These are phyloP conservation scores for Epirrhoe tristata DNA, from an alignment of 2,888 invertebrate species.

Conservation along the genomic window DNA sequence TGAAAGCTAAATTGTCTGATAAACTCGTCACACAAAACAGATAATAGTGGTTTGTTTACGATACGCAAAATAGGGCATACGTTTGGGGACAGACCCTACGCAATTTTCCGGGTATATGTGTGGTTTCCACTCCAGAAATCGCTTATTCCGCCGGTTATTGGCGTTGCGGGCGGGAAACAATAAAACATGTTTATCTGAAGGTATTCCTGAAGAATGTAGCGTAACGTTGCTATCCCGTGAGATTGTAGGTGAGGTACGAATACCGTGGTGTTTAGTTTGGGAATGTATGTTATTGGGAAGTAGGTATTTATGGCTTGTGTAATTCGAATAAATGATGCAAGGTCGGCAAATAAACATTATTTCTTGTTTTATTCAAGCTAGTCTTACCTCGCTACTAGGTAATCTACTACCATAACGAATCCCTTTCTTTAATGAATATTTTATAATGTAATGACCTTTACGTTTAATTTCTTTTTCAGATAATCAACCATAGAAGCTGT, in stretches of 20 bases:
- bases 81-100: slow-evolving; percentile 24
- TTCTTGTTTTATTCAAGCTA: neutral
- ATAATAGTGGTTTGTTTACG: slow-evolving; percentile 8
- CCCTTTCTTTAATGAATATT: neutral
- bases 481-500: neutral
- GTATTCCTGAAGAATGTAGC: slow-evolving; percentile 14
- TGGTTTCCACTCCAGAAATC: slow-evolving; percentile 41
- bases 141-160: slow-evolving; percentile 41
- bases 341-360: neutral
- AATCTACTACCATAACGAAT: neutral
- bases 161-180: slow-evolving; percentile 32
- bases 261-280: neutral
- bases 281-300: neutral
- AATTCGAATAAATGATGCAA: neutral
- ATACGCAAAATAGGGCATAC: slow-evolving; percentile 11
- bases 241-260: neutral
- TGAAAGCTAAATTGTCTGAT: too few species aligned
- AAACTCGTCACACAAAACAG: neutral
- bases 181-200: slow-evolving; percentile 32
- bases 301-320: neutral
- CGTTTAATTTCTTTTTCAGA: neutral
- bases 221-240: neutral
- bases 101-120: slow-evolving; percentile 37
- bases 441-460: neutral
- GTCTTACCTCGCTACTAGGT: neutral